Conservation (phyloP, 1,140 invertebrate genomes). For the Pseudoatta argentina region DNA sequence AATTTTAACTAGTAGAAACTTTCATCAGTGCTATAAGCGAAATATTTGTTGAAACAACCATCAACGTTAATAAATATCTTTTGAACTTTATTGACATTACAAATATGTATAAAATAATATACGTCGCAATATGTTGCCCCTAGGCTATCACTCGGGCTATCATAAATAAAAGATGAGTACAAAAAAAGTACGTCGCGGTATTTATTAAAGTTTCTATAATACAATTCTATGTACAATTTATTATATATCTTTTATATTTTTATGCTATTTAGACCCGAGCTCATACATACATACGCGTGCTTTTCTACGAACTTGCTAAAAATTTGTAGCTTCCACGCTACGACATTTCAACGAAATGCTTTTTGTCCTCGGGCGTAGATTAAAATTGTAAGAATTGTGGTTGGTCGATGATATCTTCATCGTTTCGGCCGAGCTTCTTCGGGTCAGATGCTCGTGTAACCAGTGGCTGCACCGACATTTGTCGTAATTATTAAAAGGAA, state of each 20-base stretch:
- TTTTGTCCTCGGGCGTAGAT: background rate
- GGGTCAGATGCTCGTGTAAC: background rate
- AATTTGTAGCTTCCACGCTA: background rate
- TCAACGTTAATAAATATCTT: background rate
- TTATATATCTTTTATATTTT: background rate
- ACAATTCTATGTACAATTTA: conserved; percentile 13
- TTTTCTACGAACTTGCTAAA: background rate
- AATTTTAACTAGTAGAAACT: background rate
- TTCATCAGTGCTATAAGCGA: background rate
- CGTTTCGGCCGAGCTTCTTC: background rate
- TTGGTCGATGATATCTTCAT: conserved; percentile 15
- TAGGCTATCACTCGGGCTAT: background rate
- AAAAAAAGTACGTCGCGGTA: background rate
- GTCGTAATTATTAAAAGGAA: conserved; percentile 30
- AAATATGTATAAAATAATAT: conserved; percentile 12
- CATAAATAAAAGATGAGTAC: background rate
- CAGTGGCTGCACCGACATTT: background rate
- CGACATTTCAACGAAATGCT: conserved; percentile 15
- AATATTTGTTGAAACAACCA: background rate
- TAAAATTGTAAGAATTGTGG: conserved; percentile 49
- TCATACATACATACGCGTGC: background rate
- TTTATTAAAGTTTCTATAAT: background rate
- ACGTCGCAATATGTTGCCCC: background rate
- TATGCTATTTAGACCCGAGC: background rate
- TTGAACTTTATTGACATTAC: background rate